These are phyloP conservation scores for Xanthorhoe spadicearia DNA, from an alignment of 2,888 invertebrate species.

Conservation along the genomic window DNA sequence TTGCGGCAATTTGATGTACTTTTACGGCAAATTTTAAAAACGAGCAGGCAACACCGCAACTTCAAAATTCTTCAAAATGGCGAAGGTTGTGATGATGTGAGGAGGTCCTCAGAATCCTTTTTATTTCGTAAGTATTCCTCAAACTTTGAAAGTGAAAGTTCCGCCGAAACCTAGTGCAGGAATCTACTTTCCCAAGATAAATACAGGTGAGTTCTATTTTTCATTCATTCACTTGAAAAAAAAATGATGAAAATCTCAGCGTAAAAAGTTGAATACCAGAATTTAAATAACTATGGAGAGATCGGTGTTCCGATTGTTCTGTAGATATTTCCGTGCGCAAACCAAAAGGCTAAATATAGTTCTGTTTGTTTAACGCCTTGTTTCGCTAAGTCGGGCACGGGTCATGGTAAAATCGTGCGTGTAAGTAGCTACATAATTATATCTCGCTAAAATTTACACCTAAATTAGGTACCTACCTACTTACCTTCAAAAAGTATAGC, in stretches of 20 bases:
- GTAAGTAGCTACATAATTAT: background rate
- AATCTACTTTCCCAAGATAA: constrained; percentile 10
- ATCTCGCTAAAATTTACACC: constrained; percentile 4
- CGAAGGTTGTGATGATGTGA: constrained; percentile 63
- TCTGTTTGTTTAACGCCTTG: constrained; percentile 39
- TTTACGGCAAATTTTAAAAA: background rate
- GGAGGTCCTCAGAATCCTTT: constrained; percentile 48
- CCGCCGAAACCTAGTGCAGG: constrained; percentile 14
- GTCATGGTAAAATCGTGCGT: constrained; percentile 29
- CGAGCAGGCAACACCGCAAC: background rate
- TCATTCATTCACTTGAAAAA: constrained; percentile 4
- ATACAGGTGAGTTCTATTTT: constrained; percentile 34
- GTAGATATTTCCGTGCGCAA: constrained; percentile 47
- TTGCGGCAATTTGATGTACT: no score
- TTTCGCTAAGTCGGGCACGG: constrained; percentile 21
- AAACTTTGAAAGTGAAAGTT: constrained; percentile 12
- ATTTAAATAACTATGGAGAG: constrained; percentile 61
- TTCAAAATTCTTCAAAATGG: constrained; percentile 61
- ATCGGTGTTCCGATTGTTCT: constrained; percentile 49
- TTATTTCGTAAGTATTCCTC: constrained; percentile 22
- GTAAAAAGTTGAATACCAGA: constrained; percentile 45
- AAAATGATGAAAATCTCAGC: constrained; percentile 36
- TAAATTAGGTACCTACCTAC: no score
- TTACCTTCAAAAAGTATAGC: background rate
- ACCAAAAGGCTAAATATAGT: constrained; percentile 42